Conservation (phyloP, 2,113 vertebrate species). For the Acrocephalus arundinaceus region DNA sequence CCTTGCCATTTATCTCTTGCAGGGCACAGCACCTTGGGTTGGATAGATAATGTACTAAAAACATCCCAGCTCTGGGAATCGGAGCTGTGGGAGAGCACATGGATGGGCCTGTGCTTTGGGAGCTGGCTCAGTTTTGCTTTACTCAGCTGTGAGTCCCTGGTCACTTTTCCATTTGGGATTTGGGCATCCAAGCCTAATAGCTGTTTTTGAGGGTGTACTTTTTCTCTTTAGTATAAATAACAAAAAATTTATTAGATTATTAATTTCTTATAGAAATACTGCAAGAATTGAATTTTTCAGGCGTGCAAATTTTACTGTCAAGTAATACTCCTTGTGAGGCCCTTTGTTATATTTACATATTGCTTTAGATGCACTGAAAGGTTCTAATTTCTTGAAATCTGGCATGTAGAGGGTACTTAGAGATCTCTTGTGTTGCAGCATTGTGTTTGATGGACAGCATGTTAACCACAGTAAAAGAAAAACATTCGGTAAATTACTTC, state of each 20-base stretch:
- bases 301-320: neutral
- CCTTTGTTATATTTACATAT: neutral
- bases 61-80: neutral
- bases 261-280: neutral
- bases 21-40: neutral
- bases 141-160: neutral
- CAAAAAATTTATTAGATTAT: neutral
- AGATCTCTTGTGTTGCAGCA: neutral
- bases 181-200: neutral
- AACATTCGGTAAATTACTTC: neutral
- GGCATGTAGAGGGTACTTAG: neutral
- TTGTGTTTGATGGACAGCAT: neutral
- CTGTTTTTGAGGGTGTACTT: neutral
- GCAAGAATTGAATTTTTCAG: neutral
- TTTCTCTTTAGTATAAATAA: neutral
- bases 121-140: neutral
- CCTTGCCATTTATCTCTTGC: neutral
- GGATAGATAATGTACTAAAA: neutral
- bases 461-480: neutral
- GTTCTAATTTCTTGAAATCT: neutral
- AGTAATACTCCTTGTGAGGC: neutral
- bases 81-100: fast-evolving
- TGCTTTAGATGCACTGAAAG: neutral
- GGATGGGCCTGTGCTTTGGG: neutral
- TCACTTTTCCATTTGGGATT: neutral